Base-by-base conservation (phyloP, 2,113 vertebrate genomes). In the Theropithecus gelada region DNA sequence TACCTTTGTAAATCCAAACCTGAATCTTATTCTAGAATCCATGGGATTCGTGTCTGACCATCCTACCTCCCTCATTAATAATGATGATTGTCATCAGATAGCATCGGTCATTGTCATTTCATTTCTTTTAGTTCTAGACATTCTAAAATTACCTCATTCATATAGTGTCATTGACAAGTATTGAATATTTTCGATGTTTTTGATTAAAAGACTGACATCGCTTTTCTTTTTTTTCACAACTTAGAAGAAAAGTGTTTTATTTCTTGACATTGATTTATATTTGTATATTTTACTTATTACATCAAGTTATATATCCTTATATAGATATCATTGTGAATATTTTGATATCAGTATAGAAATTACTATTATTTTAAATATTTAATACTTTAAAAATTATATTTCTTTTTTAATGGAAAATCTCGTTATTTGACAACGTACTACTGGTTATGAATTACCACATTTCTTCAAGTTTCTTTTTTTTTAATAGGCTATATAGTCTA, bases 51-150 rank as follows among this genome's bases (percentile, higher is more conserved):
- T 76, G 20, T 59, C 50, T 84, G 16, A 84, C 8, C 11, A 76
- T 76, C 16, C 9, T 59, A n/a, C 25, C 22, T 75, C 48, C 50
- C 61, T 30, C 8, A 7, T 66, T 20, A 40, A 35, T 48, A 52
- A 52, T 48, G 43, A 73, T 30, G 32, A 30, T 0, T 32, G 22
- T 73, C 30, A 43, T 83, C 59, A 79, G 70, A 73, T 35, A 57
- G 3, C 40, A 57, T 18, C 0, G 32, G 2, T 17, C 10, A 66
- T 32, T 6, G 22, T 8, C 2, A 59, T 1, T 73, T 73, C 2
- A 59, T 1, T 73, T 79, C 11, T 86, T 78, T 76, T 64, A 32
- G 16, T 89, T 76, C 8, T 80, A 59, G 17, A 66, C 23, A 68
- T 57, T 83, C 17, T 64, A 32, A 89, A 66, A 72, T n/a, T 59